Evolutionary conservation across 2,888 invertebrate species (phyloP).

Genomic region (Apeira syringaria): DNA sequence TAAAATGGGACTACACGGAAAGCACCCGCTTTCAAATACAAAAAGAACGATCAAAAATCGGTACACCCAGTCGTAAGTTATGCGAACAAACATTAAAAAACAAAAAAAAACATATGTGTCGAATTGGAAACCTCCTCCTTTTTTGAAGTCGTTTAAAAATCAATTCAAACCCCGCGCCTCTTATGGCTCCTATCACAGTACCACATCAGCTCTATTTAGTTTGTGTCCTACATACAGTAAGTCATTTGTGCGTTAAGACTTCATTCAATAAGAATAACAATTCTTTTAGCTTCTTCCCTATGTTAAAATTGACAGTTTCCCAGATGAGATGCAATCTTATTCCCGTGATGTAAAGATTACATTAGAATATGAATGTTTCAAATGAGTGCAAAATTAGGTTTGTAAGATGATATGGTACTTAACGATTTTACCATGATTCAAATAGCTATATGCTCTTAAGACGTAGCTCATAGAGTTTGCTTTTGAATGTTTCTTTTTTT

Average conservation of each 20-base stretch:
- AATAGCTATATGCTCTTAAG: no score
- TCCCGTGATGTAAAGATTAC: not conserved
- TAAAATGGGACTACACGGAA: no score
- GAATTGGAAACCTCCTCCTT: no score
- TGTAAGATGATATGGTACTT: not conserved
- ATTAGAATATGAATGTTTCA: not conserved
- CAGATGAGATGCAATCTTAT: slow-evolving; percentile 1
- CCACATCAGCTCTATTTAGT: no score
- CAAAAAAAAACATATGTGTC: not conserved
- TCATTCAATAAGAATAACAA: slow-evolving; percentile 63
- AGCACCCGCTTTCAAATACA: no score
- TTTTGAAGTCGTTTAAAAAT: not conserved
- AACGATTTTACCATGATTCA: no score
- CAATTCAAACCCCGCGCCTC: slow-evolving; percentile 10
- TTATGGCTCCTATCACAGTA: no score
- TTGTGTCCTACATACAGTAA: slow-evolving; percentile 45
- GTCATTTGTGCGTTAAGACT: slow-evolving; percentile 65
- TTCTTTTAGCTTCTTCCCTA: slow-evolving; percentile 47
- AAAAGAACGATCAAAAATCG: no score
- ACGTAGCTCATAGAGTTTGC: not conserved
- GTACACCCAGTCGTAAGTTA: no score
- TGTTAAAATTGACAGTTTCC: not conserved
- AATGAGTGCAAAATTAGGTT: not conserved
- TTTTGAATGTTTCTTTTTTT: not conserved
- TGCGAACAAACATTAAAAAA: no score